Evolutionary conservation across 2,797 vertebrate genomes (phyloP), one percentile per base, ranked within the genome.

Genomic region (Neomorphus geoffroyi): DNA sequence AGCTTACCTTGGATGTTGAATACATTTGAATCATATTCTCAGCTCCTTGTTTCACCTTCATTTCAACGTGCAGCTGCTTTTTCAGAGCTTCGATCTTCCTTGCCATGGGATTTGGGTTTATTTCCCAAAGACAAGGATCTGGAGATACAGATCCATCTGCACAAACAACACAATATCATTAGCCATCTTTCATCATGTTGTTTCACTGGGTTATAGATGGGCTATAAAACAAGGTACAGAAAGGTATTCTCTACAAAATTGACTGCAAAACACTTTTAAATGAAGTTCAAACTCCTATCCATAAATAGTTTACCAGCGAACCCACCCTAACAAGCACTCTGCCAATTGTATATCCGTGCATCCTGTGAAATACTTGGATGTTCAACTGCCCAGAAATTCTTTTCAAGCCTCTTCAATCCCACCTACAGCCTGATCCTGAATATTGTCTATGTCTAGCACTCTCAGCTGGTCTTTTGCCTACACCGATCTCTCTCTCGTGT

Each of bases 11-110:
- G 53, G 98, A 98, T 13, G 98, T 96, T 67, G 98, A 97, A 80
- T 98, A 99, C 11, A 98, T 99, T 88, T 99, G 99, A 72, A 99
- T 99, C 97, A 99, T 99, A 92, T 99, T 99, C 97, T 99, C 99
- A 0, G 99, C 99, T 11, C 99, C 99, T 97, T 99, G 99, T 83
- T 98, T 99, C 50, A 99, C 99, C 95, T 99, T 99, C 85, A 98
- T 98, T 97, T 99, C 99, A 87, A 99, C 98, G 18, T 98, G 99
- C 33, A 99, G 98, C 97, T 99, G 99, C 87, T 98, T 99, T 97
- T 98, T 98, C 58, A 99, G 97, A 32, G 98, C 98, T 92, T 98
- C 98, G 82, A 99, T 93, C 46, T 98, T 98, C 70, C 96, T 96
- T 33, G 97, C 96, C 74, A 97, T 93, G 1, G 98, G 98, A 54